Conservation (phyloP, 2,113 vertebrate species). For the Numenius arquata region DNA sequence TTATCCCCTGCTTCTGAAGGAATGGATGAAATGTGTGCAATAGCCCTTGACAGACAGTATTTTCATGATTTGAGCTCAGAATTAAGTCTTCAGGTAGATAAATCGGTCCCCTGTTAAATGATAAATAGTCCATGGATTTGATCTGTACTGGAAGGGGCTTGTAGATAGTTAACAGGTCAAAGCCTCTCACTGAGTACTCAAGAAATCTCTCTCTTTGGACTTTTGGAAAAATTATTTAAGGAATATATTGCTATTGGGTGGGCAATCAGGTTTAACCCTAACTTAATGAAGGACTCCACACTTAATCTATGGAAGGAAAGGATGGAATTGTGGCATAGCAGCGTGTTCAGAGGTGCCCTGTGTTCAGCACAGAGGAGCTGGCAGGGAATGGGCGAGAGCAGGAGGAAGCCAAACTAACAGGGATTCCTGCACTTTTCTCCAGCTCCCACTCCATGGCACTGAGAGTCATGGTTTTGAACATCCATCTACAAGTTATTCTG, state of each 20-base stretch:
- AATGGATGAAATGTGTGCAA: background rate
- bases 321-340: background rate
- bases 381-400: background rate
- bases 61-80: background rate
- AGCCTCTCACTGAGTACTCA: background rate
- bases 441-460: background rate
- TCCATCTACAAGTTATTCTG: background rate
- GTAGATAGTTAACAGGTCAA: background rate
- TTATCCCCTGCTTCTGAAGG: background rate
- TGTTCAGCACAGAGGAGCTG: background rate
- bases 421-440: background rate
- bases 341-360: background rate
- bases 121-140: background rate
- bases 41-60: background rate
- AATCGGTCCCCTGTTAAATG: background rate
- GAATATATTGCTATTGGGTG: background rate
- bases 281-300: background rate
- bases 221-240: background rate
- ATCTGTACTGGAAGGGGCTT: background rate
- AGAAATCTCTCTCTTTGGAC: background rate
- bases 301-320: background rate
- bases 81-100: background rate
- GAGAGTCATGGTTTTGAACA: background rate
- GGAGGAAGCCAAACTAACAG: background rate
- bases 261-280: background rate